Percentiles rank a stretch among this genome's conserved stretches.
phyloP scores from a whole-genome alignment of 2,797 vertebrate genomes.

The Bufotes viridis region DNA sequence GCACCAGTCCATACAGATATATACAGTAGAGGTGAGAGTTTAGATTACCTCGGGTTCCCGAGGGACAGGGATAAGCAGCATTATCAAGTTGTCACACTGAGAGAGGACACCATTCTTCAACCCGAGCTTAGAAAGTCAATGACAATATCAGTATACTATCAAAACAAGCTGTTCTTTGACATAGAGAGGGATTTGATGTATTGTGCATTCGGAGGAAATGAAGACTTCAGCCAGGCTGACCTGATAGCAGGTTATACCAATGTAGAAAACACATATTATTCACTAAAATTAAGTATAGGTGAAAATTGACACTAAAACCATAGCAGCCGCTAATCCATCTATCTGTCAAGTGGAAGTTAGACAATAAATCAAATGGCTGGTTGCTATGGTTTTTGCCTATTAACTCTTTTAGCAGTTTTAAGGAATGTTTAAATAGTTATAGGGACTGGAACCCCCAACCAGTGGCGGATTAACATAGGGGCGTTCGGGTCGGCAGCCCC shows the following conservation, averaged over 20 bases:
- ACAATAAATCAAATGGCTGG: not conserved
- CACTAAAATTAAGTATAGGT: not conserved
- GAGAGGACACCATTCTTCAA: conserved; percentile 51
- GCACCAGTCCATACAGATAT: conserved; percentile 13
- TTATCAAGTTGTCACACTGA: conserved; percentile 48
- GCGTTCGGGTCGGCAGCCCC: too few species aligned
- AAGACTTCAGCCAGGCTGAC: conserved; percentile 29
- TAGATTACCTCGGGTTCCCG: conserved; percentile 30
- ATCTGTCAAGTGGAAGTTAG: not conserved
- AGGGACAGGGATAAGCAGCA: conserved; percentile 31
- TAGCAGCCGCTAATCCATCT: not conserved
- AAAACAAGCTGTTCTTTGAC: conserved; percentile 48
- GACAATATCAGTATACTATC: conserved; percentile 51
- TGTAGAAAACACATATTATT: not conserved
- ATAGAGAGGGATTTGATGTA: conserved; percentile 33
- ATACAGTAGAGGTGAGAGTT: conserved; percentile 18
- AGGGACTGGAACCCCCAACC: too few species aligned
- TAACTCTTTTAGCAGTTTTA: not conserved
- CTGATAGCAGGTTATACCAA: conserved; percentile 9
- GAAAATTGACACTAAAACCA: not conserved
- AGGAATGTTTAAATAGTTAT: not conserved
- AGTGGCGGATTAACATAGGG: too few species aligned
- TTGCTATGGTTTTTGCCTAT: not conserved
- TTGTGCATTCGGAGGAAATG: conserved; percentile 37
- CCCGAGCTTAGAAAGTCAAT: conserved; percentile 46